Conservation (phyloP, 2,888 invertebrate genomes). For the Bombylius major region DNA sequence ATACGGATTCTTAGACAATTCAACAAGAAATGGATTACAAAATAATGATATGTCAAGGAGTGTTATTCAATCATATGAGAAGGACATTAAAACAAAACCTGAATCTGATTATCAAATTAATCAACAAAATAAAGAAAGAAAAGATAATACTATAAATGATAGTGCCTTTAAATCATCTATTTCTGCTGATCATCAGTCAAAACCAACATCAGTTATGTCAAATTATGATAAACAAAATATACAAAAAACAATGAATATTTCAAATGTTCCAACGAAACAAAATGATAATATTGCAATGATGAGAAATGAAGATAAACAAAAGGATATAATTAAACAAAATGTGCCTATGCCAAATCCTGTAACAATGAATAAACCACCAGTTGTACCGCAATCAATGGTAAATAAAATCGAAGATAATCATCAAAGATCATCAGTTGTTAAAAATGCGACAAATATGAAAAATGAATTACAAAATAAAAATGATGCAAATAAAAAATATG, state of each 20-base stretch:
- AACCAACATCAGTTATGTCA: not conserved
- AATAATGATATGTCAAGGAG: not conserved
- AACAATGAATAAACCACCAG: not conserved
- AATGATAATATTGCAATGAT: too few relatives aligned
- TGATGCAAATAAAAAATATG: not conserved
- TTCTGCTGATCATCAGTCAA: not conserved
- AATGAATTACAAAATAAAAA: not conserved
- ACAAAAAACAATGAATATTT: not conserved
- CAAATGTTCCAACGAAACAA: too few relatives aligned
- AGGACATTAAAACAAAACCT: not conserved
- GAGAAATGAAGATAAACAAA: not conserved
- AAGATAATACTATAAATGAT: not conserved
- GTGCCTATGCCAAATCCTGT: not conserved
- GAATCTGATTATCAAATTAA: not conserved
- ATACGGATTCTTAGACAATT: slow-evolving; percentile 9
- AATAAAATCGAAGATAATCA: not conserved
- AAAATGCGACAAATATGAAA: not conserved
- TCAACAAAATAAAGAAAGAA: not conserved
- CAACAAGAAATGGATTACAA: not conserved
- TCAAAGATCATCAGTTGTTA: not conserved
- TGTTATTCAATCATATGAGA: too few relatives aligned
- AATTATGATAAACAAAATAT: not conserved
- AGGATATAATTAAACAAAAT: not conserved
- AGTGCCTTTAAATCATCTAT: not conserved
- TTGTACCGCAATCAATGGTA: not conserved